Conservation (phyloP, 1,140 invertebrate genomes). For the Pollicipes pollicipes region DNA sequence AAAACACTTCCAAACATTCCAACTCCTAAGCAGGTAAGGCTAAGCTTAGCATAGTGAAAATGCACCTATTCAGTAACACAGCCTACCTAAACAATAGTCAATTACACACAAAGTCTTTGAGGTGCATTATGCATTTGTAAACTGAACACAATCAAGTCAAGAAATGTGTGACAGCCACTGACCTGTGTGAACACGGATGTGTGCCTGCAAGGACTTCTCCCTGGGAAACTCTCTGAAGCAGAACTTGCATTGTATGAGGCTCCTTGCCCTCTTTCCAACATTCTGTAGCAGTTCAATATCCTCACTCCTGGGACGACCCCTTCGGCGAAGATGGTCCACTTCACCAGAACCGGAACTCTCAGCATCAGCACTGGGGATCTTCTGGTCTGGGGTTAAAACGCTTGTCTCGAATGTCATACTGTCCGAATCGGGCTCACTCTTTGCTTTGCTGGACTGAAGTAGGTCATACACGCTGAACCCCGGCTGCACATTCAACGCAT, state of each 20-base stretch:
- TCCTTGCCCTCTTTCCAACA: constrained; percentile 19
- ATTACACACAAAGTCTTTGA: too few relatives aligned
- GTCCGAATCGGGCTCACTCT: background rate
- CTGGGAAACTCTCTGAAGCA: constrained; percentile 59
- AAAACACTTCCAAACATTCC: too few relatives aligned
- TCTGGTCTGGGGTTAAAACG: background rate
- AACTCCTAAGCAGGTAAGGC: too few relatives aligned
- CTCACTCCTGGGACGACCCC: background rate
- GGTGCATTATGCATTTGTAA: too few relatives aligned
- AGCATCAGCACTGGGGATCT: background rate
- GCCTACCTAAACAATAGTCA: too few relatives aligned
- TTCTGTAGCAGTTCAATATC: background rate
- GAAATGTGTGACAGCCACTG: too few relatives aligned
- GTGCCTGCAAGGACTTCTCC: constrained; percentile 63
- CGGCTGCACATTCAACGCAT: background rate
- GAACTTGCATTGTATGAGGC: constrained; percentile 51
- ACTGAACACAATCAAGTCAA: too few relatives aligned
- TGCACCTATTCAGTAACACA: too few relatives aligned
- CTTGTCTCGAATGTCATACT: background rate
- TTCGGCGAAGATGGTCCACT: background rate
- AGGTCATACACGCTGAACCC: constrained; percentile 1
- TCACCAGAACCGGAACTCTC: background rate
- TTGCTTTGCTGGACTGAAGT: background rate
- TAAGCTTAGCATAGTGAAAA: too few relatives aligned
- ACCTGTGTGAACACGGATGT: constrained; percentile 62